Conservation (phyloP, 2,888 invertebrate species). For the Epistrophella euchroma region DNA sequence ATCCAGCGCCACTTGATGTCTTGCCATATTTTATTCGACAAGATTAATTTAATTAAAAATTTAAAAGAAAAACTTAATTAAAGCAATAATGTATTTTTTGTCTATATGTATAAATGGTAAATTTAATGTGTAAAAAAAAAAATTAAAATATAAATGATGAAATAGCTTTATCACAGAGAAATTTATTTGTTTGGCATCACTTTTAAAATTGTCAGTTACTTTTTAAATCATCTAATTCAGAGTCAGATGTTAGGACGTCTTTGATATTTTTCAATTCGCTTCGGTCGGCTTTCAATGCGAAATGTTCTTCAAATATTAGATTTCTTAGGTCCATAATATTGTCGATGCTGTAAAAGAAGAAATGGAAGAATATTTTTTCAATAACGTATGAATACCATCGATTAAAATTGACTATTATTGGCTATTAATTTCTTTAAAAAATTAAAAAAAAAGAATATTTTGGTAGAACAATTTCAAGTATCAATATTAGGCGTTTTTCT, state of each 20-base stretch:
- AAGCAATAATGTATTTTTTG: conserved; percentile 11
- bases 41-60: conserved; percentile 28
- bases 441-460: too few relatives aligned
- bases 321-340: conserved; percentile 68
- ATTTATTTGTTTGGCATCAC: conserved; percentile 8
- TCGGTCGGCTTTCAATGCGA: conserved; percentile 72
- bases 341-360: conserved; percentile 58
- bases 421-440: too few relatives aligned
- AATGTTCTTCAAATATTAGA: conserved; percentile 73
- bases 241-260: conserved; percentile 54
- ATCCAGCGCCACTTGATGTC: conserved; percentile 87
- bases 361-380: neutral
- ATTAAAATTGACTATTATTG: too few relatives aligned
- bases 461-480: too few relatives aligned
- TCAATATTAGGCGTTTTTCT: too few relatives aligned
- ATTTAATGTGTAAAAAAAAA: conserved; percentile 21
- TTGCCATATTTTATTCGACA: conserved; percentile 88
- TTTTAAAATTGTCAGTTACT: conserved; percentile 27
- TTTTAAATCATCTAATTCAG: conserved; percentile 56
- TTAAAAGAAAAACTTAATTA: neutral
- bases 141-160: conserved; percentile 40
- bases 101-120: conserved; percentile 2
- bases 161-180: conserved; percentile 61
- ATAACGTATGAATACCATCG: too few relatives aligned
- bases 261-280: conserved; percentile 75